Conservation (phyloP, 1,140 invertebrate species). For the Rhyacophila brunnea region DNA sequence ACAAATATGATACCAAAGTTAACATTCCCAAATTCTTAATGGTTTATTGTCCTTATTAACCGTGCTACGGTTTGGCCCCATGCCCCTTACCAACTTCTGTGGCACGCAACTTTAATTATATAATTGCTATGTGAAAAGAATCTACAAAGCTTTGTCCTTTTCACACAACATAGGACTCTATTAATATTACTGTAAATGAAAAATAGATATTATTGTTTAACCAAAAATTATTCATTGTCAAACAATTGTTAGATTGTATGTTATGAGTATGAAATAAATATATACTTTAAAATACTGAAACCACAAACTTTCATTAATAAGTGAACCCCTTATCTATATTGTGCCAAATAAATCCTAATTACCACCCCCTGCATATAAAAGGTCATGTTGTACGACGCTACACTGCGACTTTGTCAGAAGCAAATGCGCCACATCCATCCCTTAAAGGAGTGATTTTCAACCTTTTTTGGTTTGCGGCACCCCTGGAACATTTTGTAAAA, state of each 20-base stretch:
- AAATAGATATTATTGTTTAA: conserved; percentile 37
- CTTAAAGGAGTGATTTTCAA: too few relatives aligned
- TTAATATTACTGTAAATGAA: conserved; percentile 28
- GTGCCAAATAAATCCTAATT: too few relatives aligned
- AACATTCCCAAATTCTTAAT: conserved; percentile 47
- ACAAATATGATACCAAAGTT: conserved; percentile 53
- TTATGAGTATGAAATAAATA: conserved; percentile 35
- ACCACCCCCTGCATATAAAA: too few relatives aligned
- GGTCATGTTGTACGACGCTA: too few relatives aligned
- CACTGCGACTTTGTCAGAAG: too few relatives aligned
- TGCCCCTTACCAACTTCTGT: conserved; percentile 6
- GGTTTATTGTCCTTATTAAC: conserved; percentile 17
- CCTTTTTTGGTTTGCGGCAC: too few relatives aligned
- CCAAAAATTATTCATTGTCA: conserved; percentile 37
- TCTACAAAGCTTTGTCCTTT: conserved; percentile 18
- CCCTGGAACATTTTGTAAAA: too few relatives aligned
- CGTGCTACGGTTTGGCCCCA: conserved; percentile 11
- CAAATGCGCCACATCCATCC: too few relatives aligned
- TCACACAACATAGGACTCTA: background rate
- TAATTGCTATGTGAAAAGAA: background rate
- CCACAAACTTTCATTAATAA: too few relatives aligned
- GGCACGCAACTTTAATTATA: background rate
- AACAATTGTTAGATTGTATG: conserved; percentile 37
- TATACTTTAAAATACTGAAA: conserved; percentile 14
- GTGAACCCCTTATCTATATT: too few relatives aligned